phyloP scores from a whole-genome alignment of 2,113 vertebrate genomes.

The Chrysemys picta region DNA sequence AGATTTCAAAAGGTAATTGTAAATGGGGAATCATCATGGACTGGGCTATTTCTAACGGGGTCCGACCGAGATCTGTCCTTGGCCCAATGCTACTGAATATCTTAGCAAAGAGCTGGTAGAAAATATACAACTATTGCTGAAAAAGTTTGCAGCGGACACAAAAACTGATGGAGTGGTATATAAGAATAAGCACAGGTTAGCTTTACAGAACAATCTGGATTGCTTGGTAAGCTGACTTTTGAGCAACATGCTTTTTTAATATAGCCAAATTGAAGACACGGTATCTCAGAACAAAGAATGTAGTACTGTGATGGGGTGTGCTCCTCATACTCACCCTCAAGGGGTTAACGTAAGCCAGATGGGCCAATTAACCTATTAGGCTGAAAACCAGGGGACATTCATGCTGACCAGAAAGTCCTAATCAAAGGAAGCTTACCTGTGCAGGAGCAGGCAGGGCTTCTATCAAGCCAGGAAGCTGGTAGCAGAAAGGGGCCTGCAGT shows the following conservation, averaged over 20 bases:
- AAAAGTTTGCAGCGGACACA: fast-evolving
- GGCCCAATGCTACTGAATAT: not conserved
- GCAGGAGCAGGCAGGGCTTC: no score
- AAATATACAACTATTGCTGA: not conserved
- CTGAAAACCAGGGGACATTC: no score
- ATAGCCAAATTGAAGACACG: not conserved
- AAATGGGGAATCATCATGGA: not conserved
- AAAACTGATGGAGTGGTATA: not conserved
- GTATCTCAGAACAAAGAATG: not conserved
- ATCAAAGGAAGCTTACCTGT: no score
- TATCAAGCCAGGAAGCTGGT: no score
- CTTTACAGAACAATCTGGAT: not conserved
- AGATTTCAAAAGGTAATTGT: not conserved
- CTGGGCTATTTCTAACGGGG: not conserved
- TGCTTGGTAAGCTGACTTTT: not conserved
- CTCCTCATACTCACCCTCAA: no score
- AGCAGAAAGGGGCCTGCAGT: no score
- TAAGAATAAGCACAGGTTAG: not conserved
- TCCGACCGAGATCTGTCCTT: not conserved
- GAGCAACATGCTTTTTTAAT: not conserved
- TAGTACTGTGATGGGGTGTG: no score
- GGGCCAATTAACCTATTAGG: no score
- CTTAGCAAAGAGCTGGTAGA: not conserved
- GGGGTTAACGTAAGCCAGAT: no score
- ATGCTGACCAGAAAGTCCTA: no score